phyloP scores from a whole-genome alignment of 2,113 vertebrate species.

The Bolborhynchus lineola region DNA sequence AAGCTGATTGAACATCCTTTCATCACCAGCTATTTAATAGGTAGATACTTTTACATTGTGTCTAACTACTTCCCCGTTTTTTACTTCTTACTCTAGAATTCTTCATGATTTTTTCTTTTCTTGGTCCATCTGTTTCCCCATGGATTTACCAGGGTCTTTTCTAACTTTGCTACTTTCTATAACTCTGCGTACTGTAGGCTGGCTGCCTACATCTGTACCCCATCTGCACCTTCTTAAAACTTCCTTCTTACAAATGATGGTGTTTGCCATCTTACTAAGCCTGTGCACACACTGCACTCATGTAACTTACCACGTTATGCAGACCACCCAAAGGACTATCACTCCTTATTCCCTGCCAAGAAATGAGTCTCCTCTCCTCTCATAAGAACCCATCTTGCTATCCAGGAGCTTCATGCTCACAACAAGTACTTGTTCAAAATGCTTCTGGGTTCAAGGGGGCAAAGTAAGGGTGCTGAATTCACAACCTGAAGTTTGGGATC shows the following conservation, averaged over 20 bases:
- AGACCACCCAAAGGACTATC: not conserved
- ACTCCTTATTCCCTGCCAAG: not conserved
- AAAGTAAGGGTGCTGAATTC: not conserved
- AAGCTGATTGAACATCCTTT: not conserved
- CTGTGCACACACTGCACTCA: not conserved
- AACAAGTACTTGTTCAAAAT: not conserved
- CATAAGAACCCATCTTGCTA: not conserved
- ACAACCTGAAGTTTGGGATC: not conserved
- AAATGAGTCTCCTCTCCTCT: not conserved
- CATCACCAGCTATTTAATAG: not conserved
- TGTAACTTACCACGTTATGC: not conserved
- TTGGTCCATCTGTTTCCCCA: not conserved
- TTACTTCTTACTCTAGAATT: not conserved
- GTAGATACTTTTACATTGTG: not conserved
- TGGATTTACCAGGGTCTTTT: not conserved
- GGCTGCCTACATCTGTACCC: not conserved
- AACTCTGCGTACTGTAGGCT: not conserved
- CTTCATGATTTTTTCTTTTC: not conserved
- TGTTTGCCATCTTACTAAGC: not conserved
- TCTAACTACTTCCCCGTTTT: not conserved
- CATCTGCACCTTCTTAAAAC: not conserved
- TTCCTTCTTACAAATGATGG: not conserved
- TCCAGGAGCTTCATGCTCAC: not conserved
- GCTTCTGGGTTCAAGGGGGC: rapidly evolving
- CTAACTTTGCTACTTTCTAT: not conserved